Evolutionary conservation across 1,140 invertebrate species (phyloP).

Genomic region (Drosophila tropicalis): DNA sequence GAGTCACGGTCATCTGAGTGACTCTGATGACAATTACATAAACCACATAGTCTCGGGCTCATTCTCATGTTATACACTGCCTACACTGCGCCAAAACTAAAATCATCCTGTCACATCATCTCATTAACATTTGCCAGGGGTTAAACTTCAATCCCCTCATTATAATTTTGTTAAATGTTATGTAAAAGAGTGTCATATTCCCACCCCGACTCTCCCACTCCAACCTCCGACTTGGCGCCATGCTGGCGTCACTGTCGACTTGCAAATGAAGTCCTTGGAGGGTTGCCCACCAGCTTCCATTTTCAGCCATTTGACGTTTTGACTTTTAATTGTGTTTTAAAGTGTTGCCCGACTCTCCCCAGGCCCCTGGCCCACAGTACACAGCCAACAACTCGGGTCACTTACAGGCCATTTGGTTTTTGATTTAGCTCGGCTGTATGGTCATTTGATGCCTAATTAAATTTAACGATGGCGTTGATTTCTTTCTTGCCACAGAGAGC

Average conservation of each 20-base stretch:
- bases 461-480: conserved; percentile 81
- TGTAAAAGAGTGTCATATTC: conserved; percentile 69
- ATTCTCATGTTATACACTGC: conserved; percentile 21
- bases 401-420: conserved; percentile 74
- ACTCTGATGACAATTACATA: conserved; percentile 31
- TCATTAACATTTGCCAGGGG: conserved; percentile 70
- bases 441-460: conserved; percentile 83
- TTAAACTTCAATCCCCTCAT: conserved; percentile 51
- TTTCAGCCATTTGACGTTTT: conserved; percentile 69
- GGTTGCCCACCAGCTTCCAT: conserved; percentile 72
- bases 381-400: conserved; percentile 35
- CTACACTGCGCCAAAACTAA: conserved; percentile 34
- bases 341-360: conserved; percentile 50
- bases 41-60: conserved; percentile 40
- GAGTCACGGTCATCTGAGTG: conserved; percentile 17
- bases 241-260: conserved; percentile 54
- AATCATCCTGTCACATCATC: conserved; percentile 45
- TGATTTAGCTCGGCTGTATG: conserved; percentile 68
- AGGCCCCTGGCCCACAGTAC: neutral
- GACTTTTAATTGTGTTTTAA: conserved; percentile 81
- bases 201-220: neutral
- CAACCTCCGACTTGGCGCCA: conserved; percentile 43
- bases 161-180: conserved; percentile 81
- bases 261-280: conserved; percentile 65
- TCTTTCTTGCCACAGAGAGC: conserved; percentile 19